Base-by-base conservation (phyloP, 1,140 invertebrate species). In the Lasioglossum baleicum region DNA sequence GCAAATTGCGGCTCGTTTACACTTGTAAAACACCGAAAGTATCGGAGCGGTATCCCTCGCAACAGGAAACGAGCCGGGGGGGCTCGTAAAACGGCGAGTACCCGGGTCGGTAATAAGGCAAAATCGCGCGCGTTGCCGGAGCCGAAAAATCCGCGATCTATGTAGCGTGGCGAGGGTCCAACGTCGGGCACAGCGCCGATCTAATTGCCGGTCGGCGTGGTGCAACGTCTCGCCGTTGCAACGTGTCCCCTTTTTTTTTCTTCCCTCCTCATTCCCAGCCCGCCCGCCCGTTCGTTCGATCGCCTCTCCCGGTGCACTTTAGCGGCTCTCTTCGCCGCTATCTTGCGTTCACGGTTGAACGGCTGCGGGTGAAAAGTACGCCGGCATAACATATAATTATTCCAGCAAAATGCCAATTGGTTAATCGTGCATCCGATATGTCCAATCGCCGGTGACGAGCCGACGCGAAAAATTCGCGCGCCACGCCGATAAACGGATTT, bases 361-460 rank as follows among this genome's bases (percentile, higher is more conserved):
- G 76, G 66, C 63, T 73, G 80, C 84, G 83, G 76, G 69, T 83
- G 83, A 86, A 86, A 86, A 86, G 80, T 83, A 77, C 80, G 82
- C 72, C 56, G 22, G 64, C 63, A 74, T 70, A 86, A 86, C 85
- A 35, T 85, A 61, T 82, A 86, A 86, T 86, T 86, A 86, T 86
- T 80, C 77, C 71, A 82, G 84, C 64, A 76, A 86, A 86, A 86
- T 86, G 77, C 81, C 84, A 85, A 86, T 86, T 86, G 81, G 80
- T 86, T 85, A 83, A 69, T 75, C 83, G 83, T 83, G 65, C 84
- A 86, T 86, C 84, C 84, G 84, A 85, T 79, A 82, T 82, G 78
- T 51, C 74, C 66, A 68, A 48, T 85, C 79, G 61, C 60, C 48
- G 70, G 58, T 73, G 76, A 78, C 76, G 75, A 60, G 69, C 67